These are phyloP conservation scores for Rynchops niger DNA, from an alignment of 2,113 vertebrate genomes.

Conservation along the genomic window DNA sequence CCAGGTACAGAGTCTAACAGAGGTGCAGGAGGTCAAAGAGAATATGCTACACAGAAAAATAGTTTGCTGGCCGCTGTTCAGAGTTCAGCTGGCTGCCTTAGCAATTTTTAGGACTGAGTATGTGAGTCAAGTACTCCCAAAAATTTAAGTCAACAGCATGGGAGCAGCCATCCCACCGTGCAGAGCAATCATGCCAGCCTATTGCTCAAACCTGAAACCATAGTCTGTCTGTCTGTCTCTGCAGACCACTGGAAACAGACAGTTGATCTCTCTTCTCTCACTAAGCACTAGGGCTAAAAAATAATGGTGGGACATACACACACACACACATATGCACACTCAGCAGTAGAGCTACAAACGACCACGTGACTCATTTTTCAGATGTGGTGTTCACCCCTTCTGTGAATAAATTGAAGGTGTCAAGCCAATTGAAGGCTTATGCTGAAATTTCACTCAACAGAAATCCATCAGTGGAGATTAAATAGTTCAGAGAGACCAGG, in stretches of 20 bases:
- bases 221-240: rapidly evolving
- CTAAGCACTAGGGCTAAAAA: background rate
- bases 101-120: background rate
- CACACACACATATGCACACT: background rate
- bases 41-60: background rate
- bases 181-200: background rate
- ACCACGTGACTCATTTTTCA: background rate
- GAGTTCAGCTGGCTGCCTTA: background rate
- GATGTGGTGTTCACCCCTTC: rapidly evolving
- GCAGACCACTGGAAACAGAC: background rate
- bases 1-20: background rate
- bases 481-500: background rate
- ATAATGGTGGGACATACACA: background rate
- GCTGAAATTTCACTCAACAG: background rate
- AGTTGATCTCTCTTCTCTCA: background rate
- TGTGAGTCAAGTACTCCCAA: background rate
- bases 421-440: background rate
- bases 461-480: background rate
- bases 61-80: background rate
- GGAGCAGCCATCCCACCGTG: rapidly evolving
- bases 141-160: background rate
- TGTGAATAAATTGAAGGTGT: background rate
- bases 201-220: background rate
- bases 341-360: rapidly evolving
- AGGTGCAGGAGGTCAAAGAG: background rate